A percentile compares a stretch with the other conserved stretches of the same genome.
phyloP scores from a whole-genome alignment of 2,113 vertebrate species.

The Columba livia region DNA sequence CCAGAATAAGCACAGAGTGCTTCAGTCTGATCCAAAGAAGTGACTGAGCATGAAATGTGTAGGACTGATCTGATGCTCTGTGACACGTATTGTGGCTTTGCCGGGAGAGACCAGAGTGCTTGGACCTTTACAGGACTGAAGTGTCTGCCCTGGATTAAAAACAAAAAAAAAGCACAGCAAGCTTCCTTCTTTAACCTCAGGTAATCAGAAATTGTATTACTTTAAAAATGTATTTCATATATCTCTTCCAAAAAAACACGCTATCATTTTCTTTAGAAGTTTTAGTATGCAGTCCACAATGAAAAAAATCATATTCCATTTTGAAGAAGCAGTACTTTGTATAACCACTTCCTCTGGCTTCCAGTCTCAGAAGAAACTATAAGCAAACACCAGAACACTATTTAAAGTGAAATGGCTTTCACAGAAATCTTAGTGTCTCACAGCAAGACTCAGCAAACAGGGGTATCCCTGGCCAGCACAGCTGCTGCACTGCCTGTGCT shows the following conservation, averaged over 20 bases:
- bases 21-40: background rate
- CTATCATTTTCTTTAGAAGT: background rate
- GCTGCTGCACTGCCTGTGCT: background rate
- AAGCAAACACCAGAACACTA: background rate
- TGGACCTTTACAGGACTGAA: background rate
- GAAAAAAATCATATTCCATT: background rate
- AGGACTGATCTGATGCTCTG: background rate
- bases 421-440: background rate
- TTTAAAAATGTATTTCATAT: background rate
- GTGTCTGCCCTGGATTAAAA: background rate
- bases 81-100: fast-evolving
- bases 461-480: background rate
- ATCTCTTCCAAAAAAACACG: background rate
- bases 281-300: background rate
- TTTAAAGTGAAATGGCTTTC: background rate
- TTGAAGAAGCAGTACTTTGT: background rate
- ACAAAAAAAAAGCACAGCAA: background rate
- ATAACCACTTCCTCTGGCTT: background rate
- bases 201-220: background rate
- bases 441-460: background rate
- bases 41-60: background rate
- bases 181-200: background rate
- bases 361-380: background rate
- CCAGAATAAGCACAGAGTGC: background rate
- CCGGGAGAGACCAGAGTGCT: background rate